phyloP scores from a whole-genome alignment of 1,140 invertebrate genomes.

The Semibalanus balanoides region DNA sequence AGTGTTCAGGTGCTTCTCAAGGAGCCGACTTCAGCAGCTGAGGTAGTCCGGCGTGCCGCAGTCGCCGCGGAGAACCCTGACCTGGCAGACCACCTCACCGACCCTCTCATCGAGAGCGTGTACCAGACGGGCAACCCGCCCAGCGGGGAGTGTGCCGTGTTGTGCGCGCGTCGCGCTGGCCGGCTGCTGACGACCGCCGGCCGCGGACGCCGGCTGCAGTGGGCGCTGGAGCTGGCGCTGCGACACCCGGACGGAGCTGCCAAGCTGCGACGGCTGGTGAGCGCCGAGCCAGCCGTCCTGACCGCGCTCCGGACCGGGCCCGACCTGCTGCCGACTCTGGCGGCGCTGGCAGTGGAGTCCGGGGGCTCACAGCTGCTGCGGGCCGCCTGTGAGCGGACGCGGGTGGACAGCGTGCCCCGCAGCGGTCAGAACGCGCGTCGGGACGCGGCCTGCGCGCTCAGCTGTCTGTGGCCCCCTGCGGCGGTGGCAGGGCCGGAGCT shows the following conservation, averaged over 20 bases:
- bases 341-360: not conserved
- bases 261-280: not conserved
- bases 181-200: not conserved
- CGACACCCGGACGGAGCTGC: not conserved
- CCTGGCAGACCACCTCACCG: not conserved
- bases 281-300: not conserved
- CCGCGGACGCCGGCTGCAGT: not conserved
- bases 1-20: not conserved
- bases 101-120: not conserved
- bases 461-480: not conserved
- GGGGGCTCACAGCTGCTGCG: not conserved
- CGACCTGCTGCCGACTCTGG: not conserved
- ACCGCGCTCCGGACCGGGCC: not conserved
- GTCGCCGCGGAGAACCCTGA: not conserved
- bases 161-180: not conserved
- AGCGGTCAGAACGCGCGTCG: not conserved
- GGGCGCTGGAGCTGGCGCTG: not conserved
- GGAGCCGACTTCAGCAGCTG: not conserved
- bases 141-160: not conserved
- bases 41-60: not conserved
- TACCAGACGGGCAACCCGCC: not conserved
- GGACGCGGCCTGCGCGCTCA: not conserved
- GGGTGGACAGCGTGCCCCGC: not conserved
- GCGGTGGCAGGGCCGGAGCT: not conserved
- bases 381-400: not conserved